Conservation (phyloP, 2,888 invertebrate genomes). For the Zygogramma bicolorata region DNA sequence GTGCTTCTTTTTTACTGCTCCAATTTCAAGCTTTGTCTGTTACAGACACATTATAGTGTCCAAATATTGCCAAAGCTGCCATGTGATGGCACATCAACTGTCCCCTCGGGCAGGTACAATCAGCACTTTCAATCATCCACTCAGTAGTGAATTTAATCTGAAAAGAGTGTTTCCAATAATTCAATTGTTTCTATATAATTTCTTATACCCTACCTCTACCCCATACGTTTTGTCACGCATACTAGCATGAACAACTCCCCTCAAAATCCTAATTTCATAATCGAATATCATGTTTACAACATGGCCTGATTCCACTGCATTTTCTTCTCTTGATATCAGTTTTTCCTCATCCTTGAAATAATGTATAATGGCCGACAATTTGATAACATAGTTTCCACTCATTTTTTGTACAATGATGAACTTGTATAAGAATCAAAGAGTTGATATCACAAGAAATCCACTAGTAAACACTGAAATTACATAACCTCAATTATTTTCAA, state of each 20-base stretch:
- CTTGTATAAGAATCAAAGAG: not conserved
- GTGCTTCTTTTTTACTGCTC: not conserved
- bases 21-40: constrained; percentile 5
- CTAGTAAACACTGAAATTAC: not conserved
- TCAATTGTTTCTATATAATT: not conserved
- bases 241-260: not conserved
- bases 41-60: constrained; percentile 10
- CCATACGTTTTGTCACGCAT: not conserved
- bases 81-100: constrained; percentile 12
- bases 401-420: not conserved
- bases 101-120: constrained; percentile 17
- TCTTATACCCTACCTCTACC: not conserved
- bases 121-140: not conserved
- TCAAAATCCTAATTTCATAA: not conserved
- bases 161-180: not conserved
- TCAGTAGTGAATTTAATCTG: not conserved
- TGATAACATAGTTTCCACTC: not conserved
- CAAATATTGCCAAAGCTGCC: constrained; percentile 8
- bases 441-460: not conserved
- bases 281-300: not conserved
- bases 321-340: not conserved
- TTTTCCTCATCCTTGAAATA: not conserved
- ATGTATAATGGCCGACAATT: not conserved
- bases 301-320: not conserved
- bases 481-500: not conserved